A percentile compares a stretch with the other conserved stretches of the same genome.
Evolutionary conservation across 2,113 vertebrate genomes (phyloP).

Genomic region (Cairina moschata): DNA sequence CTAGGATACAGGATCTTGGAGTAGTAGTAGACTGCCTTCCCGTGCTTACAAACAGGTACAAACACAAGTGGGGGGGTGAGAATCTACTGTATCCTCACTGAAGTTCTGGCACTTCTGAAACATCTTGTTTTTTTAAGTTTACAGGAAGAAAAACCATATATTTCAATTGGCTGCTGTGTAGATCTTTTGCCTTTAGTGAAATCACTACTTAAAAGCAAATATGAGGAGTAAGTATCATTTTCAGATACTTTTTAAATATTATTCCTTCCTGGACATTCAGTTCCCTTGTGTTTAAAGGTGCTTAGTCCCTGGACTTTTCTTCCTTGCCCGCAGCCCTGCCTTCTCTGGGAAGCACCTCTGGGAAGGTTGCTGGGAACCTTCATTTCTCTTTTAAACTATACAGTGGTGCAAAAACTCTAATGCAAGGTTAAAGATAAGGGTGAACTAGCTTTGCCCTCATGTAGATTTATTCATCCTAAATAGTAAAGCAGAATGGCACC

Average conservation of each 20-base stretch:
- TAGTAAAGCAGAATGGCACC: neutral
- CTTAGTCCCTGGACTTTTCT: neutral
- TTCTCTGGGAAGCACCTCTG: neutral
- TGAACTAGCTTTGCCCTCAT: neutral
- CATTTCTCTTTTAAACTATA: neutral
- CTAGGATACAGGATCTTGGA: conserved; percentile 90
- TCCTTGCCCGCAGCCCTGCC: neutral
- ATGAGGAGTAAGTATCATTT: conserved; percentile 89
- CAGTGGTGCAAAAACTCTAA: neutral
- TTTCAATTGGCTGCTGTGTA: conserved; percentile 92
- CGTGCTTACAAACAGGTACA: conserved; percentile 90
- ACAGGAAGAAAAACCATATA: conserved; percentile 82
- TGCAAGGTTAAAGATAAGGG: neutral
- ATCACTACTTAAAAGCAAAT: conserved; percentile 86
- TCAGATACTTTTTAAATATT: neutral
- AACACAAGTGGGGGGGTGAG: neutral
- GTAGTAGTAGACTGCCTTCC: conserved; percentile 94
- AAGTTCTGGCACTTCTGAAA: conserved; percentile 51
- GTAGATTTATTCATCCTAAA: neutral
- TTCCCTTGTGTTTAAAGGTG: neutral
- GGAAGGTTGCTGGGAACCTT: neutral
- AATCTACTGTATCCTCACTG: neutral
- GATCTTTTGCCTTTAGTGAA: conserved; percentile 91
- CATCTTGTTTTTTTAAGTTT: conserved; percentile 80
- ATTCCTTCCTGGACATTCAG: neutral